Evolutionary conservation across 2,797 vertebrate genomes (phyloP), one percentile per base, ranked within the genome.

Genomic region (Psittacula derbiana): DNA sequence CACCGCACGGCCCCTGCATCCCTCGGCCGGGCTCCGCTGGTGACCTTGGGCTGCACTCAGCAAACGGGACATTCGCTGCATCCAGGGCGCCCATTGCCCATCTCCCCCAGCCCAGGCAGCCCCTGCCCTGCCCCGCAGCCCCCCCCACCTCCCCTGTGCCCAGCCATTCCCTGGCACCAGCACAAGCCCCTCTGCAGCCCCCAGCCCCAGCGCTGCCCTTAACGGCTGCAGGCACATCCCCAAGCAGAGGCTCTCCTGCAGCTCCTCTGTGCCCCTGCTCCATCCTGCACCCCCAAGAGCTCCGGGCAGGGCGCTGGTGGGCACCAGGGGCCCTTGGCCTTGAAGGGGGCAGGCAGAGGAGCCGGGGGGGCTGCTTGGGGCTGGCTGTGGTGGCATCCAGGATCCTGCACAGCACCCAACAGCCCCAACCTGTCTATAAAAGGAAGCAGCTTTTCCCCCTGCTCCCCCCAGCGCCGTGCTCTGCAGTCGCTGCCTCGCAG

Each of bases 341-440:
- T 12, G 28, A 31, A 40, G 38, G 2, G 19, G 50, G 43, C 41
- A 24, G 44, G 38, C 2, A 4, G 28, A 43, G 58, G 73, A 70
- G 47, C 41, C 7, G 10, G 64, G 86, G 58, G 84, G 44, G 38
- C 46, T 80, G 91, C 75, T 6, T 9, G 15, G 80, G 67, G 15
- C 66, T 16, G 14, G 75, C 85, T 2, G 4, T 11, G 36, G 89
- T 58, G 58, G 43, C 94, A 87, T 89, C 91, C 92, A 67, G 4
- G 16, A 9, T 1, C 10, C 64, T 16, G 21, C 57, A 38, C 30
- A 4, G 86, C 95, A 79, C 92, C 87, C 84, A 84, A 58, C 90
- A 61, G 55, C 66, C 91, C 94, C 93, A 47, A 87, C 49, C 88
- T 95, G 95, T 21, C 97, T 97, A 97, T 97, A 97, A 97, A 97